Base-by-base conservation (phyloP, 2,113 vertebrate genomes). In the Nothoprocta pentlandii region DNA sequence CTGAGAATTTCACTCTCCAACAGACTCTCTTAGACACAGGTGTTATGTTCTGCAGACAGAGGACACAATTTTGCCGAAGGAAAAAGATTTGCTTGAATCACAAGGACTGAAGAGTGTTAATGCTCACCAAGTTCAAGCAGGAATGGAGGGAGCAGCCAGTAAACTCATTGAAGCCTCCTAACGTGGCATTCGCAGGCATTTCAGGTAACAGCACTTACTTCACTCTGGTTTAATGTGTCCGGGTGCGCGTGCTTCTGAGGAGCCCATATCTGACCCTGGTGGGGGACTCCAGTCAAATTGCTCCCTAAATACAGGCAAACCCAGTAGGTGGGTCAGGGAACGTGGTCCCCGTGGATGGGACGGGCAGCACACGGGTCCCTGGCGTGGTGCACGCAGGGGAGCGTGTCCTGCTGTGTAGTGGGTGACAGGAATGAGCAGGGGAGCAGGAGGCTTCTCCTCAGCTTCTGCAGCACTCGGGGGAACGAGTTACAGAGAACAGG, bases 331-430 rank as follows among this genome's bases (percentile, higher is more conserved):
- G 9, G 53, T 61, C 6, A 20, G 46, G 36, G 46, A 51, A 9
- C 1, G 1, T 2, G 3, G 30, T 36, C 59, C n/a, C 36, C n/a
- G 36, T 28, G 30, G 56, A 34, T 0, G 4, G 22, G 44, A 44
- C 20, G 64, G 54, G 69, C 21, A 42, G 21, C 0, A 0, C 42
- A 59, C 23, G 4, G 1, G 25, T 67, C 36, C 54, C 16, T 30
- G 34, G 73, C 12, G 3, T 0, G 12, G 68, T 51, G 49, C n/a
- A 12, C 0, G 2, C 7, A 41, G 46, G 74, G 21, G 59, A 59
- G 42, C 2, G 0, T 0, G 0, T 70, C 2, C 44, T 8, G 5
- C 23, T n/a, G 6, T 22, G 22, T 11, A 69, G 20, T 68, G 80
- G 47, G n/a, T 54, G 25, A 28, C 8, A 12, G 44, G 30, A 49